These are phyloP conservation scores for Sciaenops ocellatus DNA, from an alignment of 2,797 vertebrate species.

Conservation along the genomic window DNA sequence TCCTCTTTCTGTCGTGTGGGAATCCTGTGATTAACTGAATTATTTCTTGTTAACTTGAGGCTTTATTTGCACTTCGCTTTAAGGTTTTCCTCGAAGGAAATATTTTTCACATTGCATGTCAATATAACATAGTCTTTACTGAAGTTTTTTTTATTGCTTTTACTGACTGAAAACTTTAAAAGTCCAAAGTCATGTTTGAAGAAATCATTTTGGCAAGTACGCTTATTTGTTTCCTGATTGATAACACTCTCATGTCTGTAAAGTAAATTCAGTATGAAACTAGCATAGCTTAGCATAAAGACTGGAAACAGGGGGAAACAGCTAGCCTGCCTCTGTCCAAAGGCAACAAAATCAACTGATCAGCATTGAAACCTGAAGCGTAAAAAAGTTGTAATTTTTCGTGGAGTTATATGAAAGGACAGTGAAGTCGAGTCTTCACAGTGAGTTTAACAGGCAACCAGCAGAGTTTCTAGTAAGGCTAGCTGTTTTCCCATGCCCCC, in stretches of 20 bases:
- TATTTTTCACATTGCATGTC: not conserved
- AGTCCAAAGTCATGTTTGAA: not conserved
- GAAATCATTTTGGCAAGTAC: not conserved
- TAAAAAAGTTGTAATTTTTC: not conserved
- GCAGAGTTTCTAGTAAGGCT: not conserved
- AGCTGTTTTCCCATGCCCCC: not conserved
- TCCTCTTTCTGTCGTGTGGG: not conserved
- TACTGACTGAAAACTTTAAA: not conserved
- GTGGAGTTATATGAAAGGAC: no score
- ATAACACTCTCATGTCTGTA: not conserved
- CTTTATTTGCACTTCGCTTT: not conserved
- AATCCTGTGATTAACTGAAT: slow-evolving; percentile 12
- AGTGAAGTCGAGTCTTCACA: no score
- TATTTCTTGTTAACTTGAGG: not conserved
- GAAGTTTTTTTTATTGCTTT: not conserved
- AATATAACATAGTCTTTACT: not conserved
- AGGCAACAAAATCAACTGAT: not conserved
- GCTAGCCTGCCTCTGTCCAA: not conserved
- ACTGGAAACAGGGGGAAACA: no score
- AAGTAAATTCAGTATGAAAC: not conserved
- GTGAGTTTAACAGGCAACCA: no score
- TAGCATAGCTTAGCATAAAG: not conserved
- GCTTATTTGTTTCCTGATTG: not conserved
- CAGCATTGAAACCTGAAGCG: not conserved
- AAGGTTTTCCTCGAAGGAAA: not conserved